Percentiles rank a stretch among this genome's conserved stretches.
These are phyloP conservation scores for Ailurus styani DNA, from an alignment of 2,113 vertebrate species.

Conservation along the genomic window DNA sequence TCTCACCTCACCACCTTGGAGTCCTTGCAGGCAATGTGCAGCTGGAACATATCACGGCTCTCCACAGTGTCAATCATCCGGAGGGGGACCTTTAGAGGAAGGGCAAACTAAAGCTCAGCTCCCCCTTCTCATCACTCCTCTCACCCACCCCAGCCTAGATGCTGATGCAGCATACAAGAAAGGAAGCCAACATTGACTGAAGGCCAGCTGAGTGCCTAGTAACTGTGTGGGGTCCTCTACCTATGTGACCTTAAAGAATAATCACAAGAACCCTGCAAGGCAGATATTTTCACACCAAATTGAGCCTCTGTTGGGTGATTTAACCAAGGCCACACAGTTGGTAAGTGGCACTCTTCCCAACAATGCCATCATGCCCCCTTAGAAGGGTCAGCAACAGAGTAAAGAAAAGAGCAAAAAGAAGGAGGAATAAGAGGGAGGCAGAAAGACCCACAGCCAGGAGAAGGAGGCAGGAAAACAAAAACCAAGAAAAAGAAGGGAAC, in stretches of 20 bases:
- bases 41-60: constrained; percentile 98
- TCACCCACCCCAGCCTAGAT: background rate
- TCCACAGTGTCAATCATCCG: constrained; percentile 97
- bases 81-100: constrained; percentile 92
- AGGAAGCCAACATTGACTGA: background rate
- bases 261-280: background rate
- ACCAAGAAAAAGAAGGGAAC: background rate
- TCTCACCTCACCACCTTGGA: constrained; percentile 97
- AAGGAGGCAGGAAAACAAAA: background rate
- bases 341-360: constrained; percentile 14
- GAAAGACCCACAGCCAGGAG: background rate
- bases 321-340: background rate
- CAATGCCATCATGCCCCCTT: background rate
- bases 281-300: background rate
- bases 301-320: background rate
- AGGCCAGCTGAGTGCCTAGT: background rate
- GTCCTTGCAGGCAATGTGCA: constrained; percentile 99
- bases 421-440: background rate
- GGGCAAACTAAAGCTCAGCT: constrained; percentile 36
- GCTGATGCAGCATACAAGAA: background rate
- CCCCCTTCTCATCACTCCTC: background rate
- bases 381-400: background rate
- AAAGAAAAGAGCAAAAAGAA: background rate
- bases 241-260: background rate
- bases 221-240: background rate